phyloP scores from a whole-genome alignment of 1,140 invertebrate genomes.

The Anthonomus grandis region DNA sequence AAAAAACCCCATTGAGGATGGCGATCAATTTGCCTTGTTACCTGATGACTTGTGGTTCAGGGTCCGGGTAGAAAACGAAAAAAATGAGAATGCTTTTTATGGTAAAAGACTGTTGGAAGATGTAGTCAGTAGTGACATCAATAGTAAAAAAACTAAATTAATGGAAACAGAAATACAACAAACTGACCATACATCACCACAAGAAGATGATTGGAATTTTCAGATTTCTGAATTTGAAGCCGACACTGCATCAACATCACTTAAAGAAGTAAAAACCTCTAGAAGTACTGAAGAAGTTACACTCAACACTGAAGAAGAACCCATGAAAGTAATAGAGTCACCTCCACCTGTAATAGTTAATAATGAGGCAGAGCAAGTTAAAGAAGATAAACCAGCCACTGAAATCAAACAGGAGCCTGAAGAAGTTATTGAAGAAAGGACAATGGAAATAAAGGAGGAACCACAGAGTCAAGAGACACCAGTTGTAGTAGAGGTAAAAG shows the following conservation, averaged over 20 bases:
- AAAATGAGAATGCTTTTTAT: constrained; percentile 12
- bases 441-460: not conserved
- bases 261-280: not conserved
- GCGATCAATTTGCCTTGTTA: constrained; percentile 35
- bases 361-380: not conserved
- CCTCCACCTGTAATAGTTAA: not conserved
- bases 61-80: constrained; percentile 5
- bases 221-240: no score
- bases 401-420: not conserved
- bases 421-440: not conserved
- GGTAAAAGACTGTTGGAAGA: not conserved
- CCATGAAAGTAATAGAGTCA: not conserved
- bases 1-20: constrained; percentile 30
- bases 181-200: no score
- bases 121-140: not conserved
- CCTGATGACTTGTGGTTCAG: constrained; percentile 29
- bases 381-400: not conserved
- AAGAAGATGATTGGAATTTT: no score
- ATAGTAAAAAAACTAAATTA: no score
- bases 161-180: no score
- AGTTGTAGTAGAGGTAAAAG: not conserved
- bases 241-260: no score
- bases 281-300: not conserved
- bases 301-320: not conserved
- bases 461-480: not conserved